Percentiles rank a stretch among this genome's conserved stretches.
Evolutionary conservation across 2,113 vertebrate species (phyloP).

Genomic region (Okapia johnstoni): DNA sequence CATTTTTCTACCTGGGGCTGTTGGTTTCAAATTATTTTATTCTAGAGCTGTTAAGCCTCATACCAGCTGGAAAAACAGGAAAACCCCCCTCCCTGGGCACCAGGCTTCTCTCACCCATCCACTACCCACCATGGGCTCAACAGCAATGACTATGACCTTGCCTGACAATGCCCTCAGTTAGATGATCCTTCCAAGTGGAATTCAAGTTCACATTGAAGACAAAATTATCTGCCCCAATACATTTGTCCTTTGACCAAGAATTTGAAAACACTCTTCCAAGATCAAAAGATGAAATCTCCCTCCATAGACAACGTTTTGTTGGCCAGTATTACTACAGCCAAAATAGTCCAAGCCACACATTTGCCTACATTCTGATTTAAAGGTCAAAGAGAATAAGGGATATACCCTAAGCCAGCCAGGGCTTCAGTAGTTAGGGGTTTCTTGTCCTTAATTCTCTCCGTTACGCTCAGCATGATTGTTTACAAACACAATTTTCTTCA

Average conservation of each 20-base stretch:
- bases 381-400: neutral
- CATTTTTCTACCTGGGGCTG: conserved; percentile 46
- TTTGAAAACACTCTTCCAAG: conserved; percentile 46
- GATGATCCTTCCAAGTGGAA: conserved; percentile 8
- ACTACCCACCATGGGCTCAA: neutral
- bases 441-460: neutral
- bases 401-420: neutral
- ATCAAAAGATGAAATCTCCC: conserved; percentile 29
- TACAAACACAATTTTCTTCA: neutral
- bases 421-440: neutral
- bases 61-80: conserved; percentile 32
- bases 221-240: neutral
- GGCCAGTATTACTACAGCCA: neutral
- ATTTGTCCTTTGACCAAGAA: conserved; percentile 42
- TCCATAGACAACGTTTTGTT: neutral
- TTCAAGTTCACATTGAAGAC: conserved; percentile 7
- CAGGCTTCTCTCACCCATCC: neutral
- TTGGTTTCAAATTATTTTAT: conserved; percentile 39
- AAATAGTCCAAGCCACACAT: neutral
- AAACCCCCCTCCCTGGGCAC: neutral
- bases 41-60: neutral
- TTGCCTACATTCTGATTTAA: neutral
- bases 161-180: neutral
- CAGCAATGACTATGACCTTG: neutral
- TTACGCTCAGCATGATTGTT: neutral